A percentile compares a stretch with the other conserved stretches of the same genome.
These are phyloP conservation scores for Pomatorhinus ruficollis DNA, from an alignment of 2,113 vertebrate species.

Conservation along the genomic window DNA sequence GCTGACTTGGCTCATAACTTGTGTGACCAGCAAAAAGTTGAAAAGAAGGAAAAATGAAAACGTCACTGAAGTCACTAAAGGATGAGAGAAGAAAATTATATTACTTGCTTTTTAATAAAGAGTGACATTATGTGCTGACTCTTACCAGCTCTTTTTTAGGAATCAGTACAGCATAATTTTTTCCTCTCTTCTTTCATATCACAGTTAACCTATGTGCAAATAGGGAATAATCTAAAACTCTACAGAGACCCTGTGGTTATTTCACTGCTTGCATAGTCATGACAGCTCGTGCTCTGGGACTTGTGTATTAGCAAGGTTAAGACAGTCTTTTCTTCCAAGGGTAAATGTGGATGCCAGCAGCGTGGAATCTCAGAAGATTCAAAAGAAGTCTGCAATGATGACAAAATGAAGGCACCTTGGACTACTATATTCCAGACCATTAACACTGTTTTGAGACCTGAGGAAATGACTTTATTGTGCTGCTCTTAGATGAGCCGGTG, in stretches of 20 bases:
- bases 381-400: not conserved
- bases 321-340: slow-evolving; percentile 28
- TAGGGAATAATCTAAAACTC: slow-evolving; percentile 44
- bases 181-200: slow-evolving; percentile 23
- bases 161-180: not conserved
- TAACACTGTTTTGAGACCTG: not conserved
- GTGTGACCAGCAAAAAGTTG: not conserved
- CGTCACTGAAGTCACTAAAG: not conserved
- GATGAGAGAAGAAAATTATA: not conserved
- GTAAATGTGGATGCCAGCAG: slow-evolving; percentile 11
- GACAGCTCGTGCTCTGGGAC: slow-evolving; percentile 54
- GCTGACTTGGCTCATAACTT: not conserved
- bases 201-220: slow-evolving; percentile 53
- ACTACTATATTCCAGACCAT: not conserved
- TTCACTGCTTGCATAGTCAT: slow-evolving; percentile 49
- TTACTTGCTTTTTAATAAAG: not conserved
- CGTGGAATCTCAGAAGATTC: slow-evolving; percentile 2
- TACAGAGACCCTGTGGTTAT: slow-evolving; percentile 37
- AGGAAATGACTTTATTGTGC: not conserved
- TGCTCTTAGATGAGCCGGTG: not conserved
- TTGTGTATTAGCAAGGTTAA: slow-evolving; percentile 33
- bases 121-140: not conserved
- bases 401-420: slow-evolving; percentile 2
- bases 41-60: slow-evolving; percentile 4
- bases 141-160: not conserved